phyloP scores from a whole-genome alignment of 2,113 vertebrate genomes.

The Conger conger region DNA sequence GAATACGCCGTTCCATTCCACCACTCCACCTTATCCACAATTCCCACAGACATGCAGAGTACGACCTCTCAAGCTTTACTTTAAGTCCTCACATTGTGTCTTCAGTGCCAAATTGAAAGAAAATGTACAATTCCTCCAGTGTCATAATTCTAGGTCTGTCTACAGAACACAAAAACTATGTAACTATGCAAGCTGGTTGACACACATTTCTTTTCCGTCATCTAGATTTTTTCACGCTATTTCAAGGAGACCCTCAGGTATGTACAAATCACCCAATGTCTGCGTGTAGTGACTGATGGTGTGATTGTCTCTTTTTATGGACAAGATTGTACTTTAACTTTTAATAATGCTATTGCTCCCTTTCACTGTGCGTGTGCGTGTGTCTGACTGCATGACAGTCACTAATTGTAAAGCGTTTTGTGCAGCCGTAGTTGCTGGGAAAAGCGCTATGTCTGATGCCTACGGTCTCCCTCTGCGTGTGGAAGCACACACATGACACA shows the following conservation, averaged over 20 bases:
- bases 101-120: too few relatives aligned
- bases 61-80: constrained; percentile 48
- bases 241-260: constrained; percentile 95
- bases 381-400: too few relatives aligned
- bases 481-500: background rate
- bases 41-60: constrained; percentile 94
- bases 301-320: too few relatives aligned
- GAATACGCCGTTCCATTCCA: constrained; percentile 93
- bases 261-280: background rate
- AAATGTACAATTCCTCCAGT: too few relatives aligned
- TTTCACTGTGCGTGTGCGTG: too few relatives aligned
- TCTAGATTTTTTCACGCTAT: constrained; percentile 93
- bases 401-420: too few relatives aligned
- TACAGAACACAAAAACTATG: too few relatives aligned
- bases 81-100: background rate
- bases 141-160: too few relatives aligned
- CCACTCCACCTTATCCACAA: constrained; percentile 80
- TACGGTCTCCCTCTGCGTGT: background rate
- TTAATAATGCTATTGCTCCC: too few relatives aligned
- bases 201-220: constrained; percentile 68
- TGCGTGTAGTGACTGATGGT: background rate
- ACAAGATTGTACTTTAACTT: too few relatives aligned
- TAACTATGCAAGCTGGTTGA: too few relatives aligned
- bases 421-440: too few relatives aligned
- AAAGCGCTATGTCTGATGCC: background rate